A percentile compares a stretch with the other conserved stretches of the same genome.
phyloP scores from a whole-genome alignment of 2,113 vertebrate genomes.

The Oryzias melastigma region DNA sequence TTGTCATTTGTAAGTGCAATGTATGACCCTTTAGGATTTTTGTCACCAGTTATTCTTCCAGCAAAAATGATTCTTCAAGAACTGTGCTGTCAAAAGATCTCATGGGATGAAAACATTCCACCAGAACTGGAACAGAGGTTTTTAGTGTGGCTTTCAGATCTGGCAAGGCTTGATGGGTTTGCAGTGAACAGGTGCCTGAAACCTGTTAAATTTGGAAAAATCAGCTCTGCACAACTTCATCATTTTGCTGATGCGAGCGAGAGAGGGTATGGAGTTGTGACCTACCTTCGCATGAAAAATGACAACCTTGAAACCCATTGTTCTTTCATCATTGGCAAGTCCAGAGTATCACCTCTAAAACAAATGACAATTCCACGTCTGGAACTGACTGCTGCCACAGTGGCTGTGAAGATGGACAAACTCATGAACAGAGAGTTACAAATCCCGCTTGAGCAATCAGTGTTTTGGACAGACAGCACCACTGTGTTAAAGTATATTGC shows the following conservation, averaged over 20 bases:
- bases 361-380: neutral
- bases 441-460: neutral
- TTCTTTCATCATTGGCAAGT: neutral
- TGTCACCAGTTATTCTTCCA: neutral
- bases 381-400: neutral
- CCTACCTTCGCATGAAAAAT: neutral
- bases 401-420: neutral
- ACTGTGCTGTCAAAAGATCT: neutral
- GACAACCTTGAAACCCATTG: neutral
- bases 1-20: neutral
- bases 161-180: neutral
- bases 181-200: slow-evolving; percentile 26
- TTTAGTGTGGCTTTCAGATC: neutral
- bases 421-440: neutral
- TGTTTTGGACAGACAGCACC: neutral
- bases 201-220: neutral
- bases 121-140: neutral
- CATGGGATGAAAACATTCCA: neutral
- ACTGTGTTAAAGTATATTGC: neutral
- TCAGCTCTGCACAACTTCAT: neutral
- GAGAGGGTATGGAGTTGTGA: neutral
- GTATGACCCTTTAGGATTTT: neutral
- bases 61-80: fast-evolving
- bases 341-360: neutral
- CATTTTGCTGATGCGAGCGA: neutral